Evolutionary conservation across 2,888 invertebrate species (phyloP), one percentile per base, ranked within the genome.

Genomic region (Patella ulyssiponensis): DNA sequence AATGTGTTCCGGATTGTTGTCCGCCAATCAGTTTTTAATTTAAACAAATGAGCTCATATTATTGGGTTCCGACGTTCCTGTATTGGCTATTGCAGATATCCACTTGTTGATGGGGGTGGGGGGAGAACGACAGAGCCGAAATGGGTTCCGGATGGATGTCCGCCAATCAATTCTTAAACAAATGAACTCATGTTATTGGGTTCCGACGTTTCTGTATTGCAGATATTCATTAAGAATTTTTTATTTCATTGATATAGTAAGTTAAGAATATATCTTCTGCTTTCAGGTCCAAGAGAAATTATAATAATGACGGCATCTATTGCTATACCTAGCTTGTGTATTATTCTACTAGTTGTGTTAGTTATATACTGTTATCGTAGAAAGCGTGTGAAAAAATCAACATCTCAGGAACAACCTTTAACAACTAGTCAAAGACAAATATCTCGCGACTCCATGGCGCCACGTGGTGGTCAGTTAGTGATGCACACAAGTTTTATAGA

Each of bases 261-360:
- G n/a, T n/a, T n/a, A 27, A 33, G 44, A 44, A 44, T 44, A 44
- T 44, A 44, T 75, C 58, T 76, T n/a, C 71, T 56, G 79, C 27
- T 82, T 83, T 53, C 82, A 88, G 88, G 88, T 83, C 84, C 86
- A 52, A 83, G 82, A 76, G 84, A 85, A 73, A 83, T 89, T 33
- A 76, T 89, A 71, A 84, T 83, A 74, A 86, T 87, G 79, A 83
- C 86, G 54, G 84, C 87, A 9, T 88, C 86, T 54, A 85, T 88
- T 27, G 86, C 85, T 53, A 83, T 86, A 2, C 87, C 87, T 12
- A 81, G 84, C 20, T 74, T 88, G 14, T 77, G 81, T 20, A 73
- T 89, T 15, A 73, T 88, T 20, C 75, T 83, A 20, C 77, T 86
- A n/a, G 79, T 85, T 14, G 74, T 85, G 2, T 71, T 84, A 15